Evolutionary conservation across 2,113 vertebrate species (phyloP).

Genomic region (Alligator sinensis): DNA sequence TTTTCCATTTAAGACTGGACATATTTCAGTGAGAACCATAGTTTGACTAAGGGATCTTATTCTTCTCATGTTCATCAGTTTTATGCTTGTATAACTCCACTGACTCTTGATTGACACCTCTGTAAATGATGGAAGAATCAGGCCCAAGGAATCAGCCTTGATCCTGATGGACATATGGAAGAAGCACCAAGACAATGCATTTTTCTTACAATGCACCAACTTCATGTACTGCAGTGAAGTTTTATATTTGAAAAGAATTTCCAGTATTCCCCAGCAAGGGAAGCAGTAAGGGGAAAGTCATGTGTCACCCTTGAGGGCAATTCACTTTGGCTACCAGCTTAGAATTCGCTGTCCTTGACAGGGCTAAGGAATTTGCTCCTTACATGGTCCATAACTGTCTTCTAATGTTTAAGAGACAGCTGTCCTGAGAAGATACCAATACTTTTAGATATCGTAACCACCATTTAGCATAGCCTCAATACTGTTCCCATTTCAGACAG

Average conservation of each 20-base stretch:
- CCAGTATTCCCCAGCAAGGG: neutral
- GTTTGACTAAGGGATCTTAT: neutral
- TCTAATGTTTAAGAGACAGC: neutral
- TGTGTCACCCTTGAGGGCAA: neutral
- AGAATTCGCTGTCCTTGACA: neutral
- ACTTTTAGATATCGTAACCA: neutral
- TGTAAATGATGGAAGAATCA: neutral
- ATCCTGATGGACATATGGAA: neutral
- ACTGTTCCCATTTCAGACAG: neutral
- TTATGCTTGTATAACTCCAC: neutral
- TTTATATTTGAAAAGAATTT: neutral
- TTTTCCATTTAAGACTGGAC: neutral
- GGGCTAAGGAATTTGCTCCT: neutral
- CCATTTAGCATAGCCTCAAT: neutral
- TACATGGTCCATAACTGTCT: neutral
- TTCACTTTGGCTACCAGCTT: neutral
- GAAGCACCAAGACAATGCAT: accelerated
- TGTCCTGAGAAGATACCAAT: neutral
- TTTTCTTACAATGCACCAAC: neutral
- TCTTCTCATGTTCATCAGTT: neutral
- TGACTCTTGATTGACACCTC: neutral
- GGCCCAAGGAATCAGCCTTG: neutral
- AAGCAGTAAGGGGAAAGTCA: neutral
- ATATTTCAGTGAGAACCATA: neutral
- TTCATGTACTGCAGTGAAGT: neutral